These are phyloP conservation scores for Poliocrania exsul DNA, from an alignment of 2,797 vertebrate genomes.

Conservation along the genomic window DNA sequence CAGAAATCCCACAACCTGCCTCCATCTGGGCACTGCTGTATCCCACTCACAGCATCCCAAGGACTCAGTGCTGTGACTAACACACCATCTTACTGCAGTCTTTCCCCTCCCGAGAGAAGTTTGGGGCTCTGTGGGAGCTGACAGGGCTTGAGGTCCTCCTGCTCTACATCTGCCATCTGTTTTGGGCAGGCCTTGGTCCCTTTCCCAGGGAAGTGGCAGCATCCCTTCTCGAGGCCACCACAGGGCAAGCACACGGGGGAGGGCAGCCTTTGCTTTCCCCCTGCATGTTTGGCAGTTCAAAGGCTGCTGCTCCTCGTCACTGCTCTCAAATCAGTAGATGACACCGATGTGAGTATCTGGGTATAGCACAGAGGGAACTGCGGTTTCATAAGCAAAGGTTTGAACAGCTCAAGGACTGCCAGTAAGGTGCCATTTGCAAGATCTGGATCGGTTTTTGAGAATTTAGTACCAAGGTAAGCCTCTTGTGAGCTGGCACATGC, in stretches of 20 bases:
- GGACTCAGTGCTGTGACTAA: rapidly evolving
- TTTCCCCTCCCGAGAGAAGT: background rate
- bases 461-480: conserved; percentile 13
- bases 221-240: background rate
- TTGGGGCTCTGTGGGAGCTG: background rate
- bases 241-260: background rate
- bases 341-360: background rate
- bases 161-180: background rate
- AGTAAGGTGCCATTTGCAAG: background rate
- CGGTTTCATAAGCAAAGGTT: rapidly evolving
- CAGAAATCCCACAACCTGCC: background rate
- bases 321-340: background rate
- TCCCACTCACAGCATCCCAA: background rate
- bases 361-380: background rate
- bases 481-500: background rate
- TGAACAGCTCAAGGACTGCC: background rate
- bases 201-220: conserved; percentile 11
- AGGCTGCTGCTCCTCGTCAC: background rate
- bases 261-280: background rate
- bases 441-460: background rate
- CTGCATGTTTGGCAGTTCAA: background rate
- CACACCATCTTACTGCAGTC: background rate
- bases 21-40: background rate
- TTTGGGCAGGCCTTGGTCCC: conserved; percentile 8
- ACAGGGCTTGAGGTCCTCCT: background rate